Base-by-base conservation (phyloP, 2,113 vertebrate genomes). In the Turnix velox region DNA sequence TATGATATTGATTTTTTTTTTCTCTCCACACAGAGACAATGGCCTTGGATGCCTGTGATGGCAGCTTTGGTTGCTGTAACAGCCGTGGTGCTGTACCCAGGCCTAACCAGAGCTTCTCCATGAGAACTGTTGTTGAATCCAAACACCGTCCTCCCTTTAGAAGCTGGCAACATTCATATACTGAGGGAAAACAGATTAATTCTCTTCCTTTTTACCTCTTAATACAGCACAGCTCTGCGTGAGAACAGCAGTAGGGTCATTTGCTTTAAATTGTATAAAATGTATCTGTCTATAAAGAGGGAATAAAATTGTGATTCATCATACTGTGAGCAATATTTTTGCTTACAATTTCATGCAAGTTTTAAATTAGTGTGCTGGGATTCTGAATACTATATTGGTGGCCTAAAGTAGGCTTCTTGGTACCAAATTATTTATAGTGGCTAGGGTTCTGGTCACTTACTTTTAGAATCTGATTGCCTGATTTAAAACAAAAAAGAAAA, bases 31-130 rank as follows among this genome's bases (percentile, higher is more conserved):
- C 98, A 99, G 99, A 99, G 98, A 97, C 98, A 98, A 97, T 99
- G 99, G 99, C 98, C 99, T 98, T 99, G 99, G 99, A 99, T 99
- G 98, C 99, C 99, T 97, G 98, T 99, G 98, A 98, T 99, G 96
- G 99, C 99, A 90, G 98, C 98, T 98, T 98, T 99, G 98, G 99
- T 99, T 85, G 99, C 98, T 84, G 98, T 99, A 96, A 99, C 99
- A 91, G 98, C 98, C 90, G 98, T 98, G 87, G 98, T 99, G 98
- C 98, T 99, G 97, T 99, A 99, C 96, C 99, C 99, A 88, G 98
- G 98, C 97, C 96, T 99, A 95, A 98, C 98, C 97, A 99, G 98
- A 98, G 99, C 98, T 98, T 98, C 98, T 97, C 97, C 98, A 90
- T 98, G 98, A 98, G 97, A 97, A 92, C 93, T 97, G 97, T 97